These are phyloP conservation scores for Ceratina australensis DNA, from an alignment of 1,140 invertebrate genomes.

Conservation along the genomic window DNA sequence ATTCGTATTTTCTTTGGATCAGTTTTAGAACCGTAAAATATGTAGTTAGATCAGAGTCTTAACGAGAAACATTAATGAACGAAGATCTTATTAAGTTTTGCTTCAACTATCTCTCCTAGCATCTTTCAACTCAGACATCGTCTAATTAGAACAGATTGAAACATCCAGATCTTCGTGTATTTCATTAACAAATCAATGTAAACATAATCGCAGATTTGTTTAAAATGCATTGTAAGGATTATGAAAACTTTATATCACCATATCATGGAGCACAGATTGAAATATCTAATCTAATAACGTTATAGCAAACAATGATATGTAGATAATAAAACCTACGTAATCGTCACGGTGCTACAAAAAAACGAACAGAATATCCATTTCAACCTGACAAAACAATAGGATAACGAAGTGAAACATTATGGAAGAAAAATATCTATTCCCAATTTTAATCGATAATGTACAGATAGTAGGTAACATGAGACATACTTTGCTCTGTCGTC, in stretches of 20 bases:
- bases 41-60: too few species aligned
- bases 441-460: background rate
- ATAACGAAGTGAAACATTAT: background rate
- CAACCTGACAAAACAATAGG: background rate
- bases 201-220: background rate
- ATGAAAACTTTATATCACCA: background rate
- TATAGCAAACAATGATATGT: background rate
- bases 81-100: background rate
- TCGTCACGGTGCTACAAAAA: background rate
- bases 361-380: conserved; percentile 11
- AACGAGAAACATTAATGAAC: background rate
- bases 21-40: background rate
- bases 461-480: too few species aligned
- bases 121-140: background rate
- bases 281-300: background rate
- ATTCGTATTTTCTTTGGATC: background rate
- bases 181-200: background rate
- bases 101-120: background rate
- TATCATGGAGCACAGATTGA: background rate
- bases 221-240: background rate
- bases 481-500: too few species aligned
- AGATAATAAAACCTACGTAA: background rate
- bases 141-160: background rate
- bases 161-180: background rate
- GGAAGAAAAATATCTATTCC: background rate